Evolutionary conservation across 2,797 vertebrate genomes (phyloP).

Genomic region (Periophthalmus magnuspinnatus): DNA sequence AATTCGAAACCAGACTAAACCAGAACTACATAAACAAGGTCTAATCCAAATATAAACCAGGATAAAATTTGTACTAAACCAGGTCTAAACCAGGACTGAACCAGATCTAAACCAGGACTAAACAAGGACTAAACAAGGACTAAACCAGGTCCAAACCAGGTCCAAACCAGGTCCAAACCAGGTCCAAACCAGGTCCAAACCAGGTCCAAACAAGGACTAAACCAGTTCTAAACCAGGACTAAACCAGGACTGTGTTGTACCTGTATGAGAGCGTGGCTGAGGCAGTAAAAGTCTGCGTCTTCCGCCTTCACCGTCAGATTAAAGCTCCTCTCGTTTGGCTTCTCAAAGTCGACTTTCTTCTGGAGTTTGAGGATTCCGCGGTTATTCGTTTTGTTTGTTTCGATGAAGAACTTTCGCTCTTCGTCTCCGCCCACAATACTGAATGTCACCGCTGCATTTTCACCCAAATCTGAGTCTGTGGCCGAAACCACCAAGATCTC

Average conservation of each 20-base stretch:
- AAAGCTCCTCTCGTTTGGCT: constrained; percentile 85
- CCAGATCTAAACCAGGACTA: background rate
- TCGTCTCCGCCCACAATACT: constrained; percentile 86
- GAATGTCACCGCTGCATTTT: constrained; percentile 85
- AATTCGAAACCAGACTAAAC: too few relatives aligned
- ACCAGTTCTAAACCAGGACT: background rate
- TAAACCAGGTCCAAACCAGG: background rate
- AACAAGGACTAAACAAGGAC: background rate
- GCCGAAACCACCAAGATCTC: constrained; percentile 83
- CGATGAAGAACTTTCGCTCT: constrained; percentile 86
- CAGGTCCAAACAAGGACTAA: background rate
- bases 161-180: background rate
- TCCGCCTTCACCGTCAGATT: constrained; percentile 89
- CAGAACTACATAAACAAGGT: background rate
- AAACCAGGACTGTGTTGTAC: background rate
- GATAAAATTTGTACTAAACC: background rate
- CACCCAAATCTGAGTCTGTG: constrained; percentile 84
- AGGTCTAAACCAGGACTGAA: background rate
- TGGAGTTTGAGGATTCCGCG: constrained; percentile 79
- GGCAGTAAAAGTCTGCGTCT: constrained; percentile 84
- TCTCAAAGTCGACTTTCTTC: constrained; percentile 88
- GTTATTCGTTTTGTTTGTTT: constrained; percentile 82
- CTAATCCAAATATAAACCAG: background rate
- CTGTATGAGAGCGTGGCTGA: constrained; percentile 53
- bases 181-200: background rate